Base-by-base conservation (phyloP, 2,888 invertebrate genomes). In the Drosophila suboccidentalis region DNA sequence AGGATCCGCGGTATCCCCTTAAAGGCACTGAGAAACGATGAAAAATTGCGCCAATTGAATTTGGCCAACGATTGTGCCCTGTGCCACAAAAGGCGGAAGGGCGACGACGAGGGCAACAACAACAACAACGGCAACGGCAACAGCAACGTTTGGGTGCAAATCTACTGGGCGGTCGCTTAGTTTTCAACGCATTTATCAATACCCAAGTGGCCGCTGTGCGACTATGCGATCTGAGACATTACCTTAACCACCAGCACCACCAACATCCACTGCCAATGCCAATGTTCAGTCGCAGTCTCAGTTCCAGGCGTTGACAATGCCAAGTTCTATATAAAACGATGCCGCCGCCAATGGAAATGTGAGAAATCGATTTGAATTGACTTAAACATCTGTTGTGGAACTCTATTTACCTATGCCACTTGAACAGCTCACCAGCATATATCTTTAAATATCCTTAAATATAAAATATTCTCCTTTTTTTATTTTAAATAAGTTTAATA, bases 1-100 rank as follows among this genome's bases (percentile, higher is more conserved):
- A 83, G 82, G 78, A 88, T 86, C 65, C 74, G 78, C 82, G 71
- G 84, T 72, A 57, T 22, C 70, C 84, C 84, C 81, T 83, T 78
- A 57, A 78, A 89, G 82, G 77, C 77, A 72, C 72, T 51, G 62
- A 34, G 49, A 66, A 66, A 77, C 78, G 74, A 86, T 90, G 90
- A 91, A 91, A 91, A 91, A 91, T 91, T 91, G 83, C 85, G 82
- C 80, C 90, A 91, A 91, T 91, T 91, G 91, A 91, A 91, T 86
- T 89, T 86, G 90, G 88, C 88, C 82, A 89, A 69, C 83, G 75
- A 88, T 86, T 87, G 83, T 86, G 75, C 53, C 61, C 66, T 66
- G 76, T 64, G 47, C 53, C 59, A 49, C 50, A 49, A 64, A 77
- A 60, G 55, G 57, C 71, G 65, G 61, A 61, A 70, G 75, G 61